A percentile compares a stretch with the other conserved stretches of the same genome.
phyloP scores from a whole-genome alignment of 2,113 vertebrate species.

The Phoxinus phoxinus region DNA sequence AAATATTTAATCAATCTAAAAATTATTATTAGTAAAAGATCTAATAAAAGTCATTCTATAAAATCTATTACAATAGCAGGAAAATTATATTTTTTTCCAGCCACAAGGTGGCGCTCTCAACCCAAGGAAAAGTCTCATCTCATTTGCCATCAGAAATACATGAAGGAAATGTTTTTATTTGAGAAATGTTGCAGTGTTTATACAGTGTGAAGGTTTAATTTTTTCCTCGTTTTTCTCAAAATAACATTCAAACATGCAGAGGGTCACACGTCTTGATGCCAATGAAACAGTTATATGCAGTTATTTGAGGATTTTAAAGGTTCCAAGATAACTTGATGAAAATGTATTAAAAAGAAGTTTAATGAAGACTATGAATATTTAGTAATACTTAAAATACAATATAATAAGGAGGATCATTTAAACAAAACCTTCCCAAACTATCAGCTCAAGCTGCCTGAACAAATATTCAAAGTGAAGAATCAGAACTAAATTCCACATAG shows the following conservation, averaged over 20 bases:
- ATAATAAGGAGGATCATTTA: not conserved
- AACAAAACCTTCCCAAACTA: not conserved
- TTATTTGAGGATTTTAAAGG: not conserved
- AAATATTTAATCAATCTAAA: not conserved
- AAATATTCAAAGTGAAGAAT: constrained; percentile 29
- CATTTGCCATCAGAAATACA: constrained; percentile 20
- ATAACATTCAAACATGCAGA: not conserved
- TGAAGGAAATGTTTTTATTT: not conserved
- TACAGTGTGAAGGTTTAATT: not conserved
- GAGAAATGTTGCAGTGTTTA: not conserved
- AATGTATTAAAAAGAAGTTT: not conserved
- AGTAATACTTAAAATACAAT: not conserved
- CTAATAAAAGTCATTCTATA: not conserved
- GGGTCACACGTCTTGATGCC: not conserved
- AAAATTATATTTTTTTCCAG: not conserved
- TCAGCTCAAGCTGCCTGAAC: constrained; percentile 5
- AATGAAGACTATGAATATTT: not conserved
- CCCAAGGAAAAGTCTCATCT: constrained; percentile 20
- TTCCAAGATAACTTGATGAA: not conserved
- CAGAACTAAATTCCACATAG: constrained; percentile 14
- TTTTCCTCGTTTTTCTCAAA: not conserved
- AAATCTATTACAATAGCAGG: not conserved
- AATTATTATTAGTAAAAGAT: not conserved
- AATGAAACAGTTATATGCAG: not conserved
- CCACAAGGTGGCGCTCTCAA: constrained; percentile 53